These are phyloP conservation scores for Squalus acanthias DNA, from an alignment of 2,797 vertebrate species.

Conservation along the genomic window DNA sequence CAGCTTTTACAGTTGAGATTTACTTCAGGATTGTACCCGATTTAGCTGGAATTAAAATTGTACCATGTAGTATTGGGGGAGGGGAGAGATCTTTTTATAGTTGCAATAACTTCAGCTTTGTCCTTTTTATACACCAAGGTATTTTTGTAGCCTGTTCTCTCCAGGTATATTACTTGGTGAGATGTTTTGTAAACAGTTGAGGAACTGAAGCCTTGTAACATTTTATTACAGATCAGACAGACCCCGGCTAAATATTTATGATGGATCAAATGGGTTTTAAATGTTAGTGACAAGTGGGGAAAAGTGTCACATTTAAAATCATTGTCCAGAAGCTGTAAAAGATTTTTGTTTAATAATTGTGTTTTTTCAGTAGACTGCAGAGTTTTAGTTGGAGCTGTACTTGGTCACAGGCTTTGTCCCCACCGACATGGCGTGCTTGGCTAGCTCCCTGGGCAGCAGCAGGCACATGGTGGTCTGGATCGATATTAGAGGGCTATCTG, in stretches of 20 bases:
- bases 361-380: not conserved
- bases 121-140: not conserved
- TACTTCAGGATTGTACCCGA: not conserved
- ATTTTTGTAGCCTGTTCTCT: not conserved
- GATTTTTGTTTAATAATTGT: not conserved
- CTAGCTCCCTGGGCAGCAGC: not conserved
- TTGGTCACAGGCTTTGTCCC: not conserved
- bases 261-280: too few species aligned
- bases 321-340: not conserved
- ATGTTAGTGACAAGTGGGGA: too few species aligned
- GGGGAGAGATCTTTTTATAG: not conserved
- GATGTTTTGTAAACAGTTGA: not conserved
- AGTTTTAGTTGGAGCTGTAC: not conserved
- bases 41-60: not conserved
- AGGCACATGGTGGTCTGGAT: not conserved
- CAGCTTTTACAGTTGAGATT: not conserved
- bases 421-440: not conserved
- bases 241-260: not conserved
- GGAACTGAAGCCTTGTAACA: not conserved
- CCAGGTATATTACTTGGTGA: not conserved
- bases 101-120: not conserved
- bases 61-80: not conserved
- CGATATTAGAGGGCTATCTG: too few species aligned
- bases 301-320: not conserved
- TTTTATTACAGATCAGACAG: not conserved